These are phyloP conservation scores for Akabosia matsudoensis DNA, from an alignment of 1,140 invertebrate species.

Conservation along the genomic window DNA sequence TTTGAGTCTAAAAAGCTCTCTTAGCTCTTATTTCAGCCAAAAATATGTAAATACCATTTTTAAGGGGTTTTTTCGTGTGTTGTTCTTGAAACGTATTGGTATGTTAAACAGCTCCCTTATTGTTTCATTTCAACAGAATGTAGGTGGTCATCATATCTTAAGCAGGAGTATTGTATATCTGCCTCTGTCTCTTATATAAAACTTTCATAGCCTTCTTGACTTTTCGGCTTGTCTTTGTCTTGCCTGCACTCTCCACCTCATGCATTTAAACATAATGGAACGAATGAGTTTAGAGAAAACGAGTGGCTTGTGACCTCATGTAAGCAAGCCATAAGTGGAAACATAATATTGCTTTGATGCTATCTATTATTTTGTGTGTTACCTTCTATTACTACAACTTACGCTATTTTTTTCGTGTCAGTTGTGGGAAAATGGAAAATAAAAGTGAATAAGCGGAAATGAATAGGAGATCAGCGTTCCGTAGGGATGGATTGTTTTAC, in stretches of 20 bases:
- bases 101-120: no score
- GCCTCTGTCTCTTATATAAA: no score
- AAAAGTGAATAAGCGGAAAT: background rate
- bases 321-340: background rate
- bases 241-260: background rate
- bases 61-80: no score
- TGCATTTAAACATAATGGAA: background rate
- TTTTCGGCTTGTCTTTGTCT: background rate
- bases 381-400: background rate
- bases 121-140: no score
- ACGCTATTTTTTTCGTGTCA: background rate
- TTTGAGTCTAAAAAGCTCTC: no score
- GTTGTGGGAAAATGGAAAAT: background rate
- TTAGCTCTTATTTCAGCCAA: no score
- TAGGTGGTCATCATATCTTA: no score
- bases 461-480: slow-evolving; percentile 5
- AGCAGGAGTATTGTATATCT: no score
- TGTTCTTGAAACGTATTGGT: no score
- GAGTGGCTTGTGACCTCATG: background rate
- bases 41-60: no score
- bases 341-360: background rate
- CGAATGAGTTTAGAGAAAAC: background rate
- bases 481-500: slow-evolving; percentile 1
- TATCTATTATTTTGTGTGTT: background rate
- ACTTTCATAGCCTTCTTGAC: background rate